Evolutionary conservation across 2,888 invertebrate genomes (phyloP).

Genomic region (Apamea anceps): DNA sequence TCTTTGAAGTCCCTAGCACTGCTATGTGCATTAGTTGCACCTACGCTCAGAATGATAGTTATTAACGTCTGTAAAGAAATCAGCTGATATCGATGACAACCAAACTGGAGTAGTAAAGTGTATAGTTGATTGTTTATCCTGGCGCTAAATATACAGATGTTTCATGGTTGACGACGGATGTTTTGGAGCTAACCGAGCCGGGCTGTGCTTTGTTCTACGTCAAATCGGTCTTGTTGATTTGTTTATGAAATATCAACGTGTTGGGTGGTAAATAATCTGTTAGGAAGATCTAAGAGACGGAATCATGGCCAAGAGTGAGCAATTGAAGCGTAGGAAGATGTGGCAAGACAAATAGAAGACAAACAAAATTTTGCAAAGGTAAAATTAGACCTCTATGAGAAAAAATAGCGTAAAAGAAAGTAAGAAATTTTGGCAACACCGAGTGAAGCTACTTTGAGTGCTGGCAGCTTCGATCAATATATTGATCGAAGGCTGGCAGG

Average conservation of each 20-base stretch:
- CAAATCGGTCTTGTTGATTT: not conserved
- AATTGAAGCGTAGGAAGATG: not conserved
- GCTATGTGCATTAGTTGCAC: not conserved
- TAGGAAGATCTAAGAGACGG: not conserved
- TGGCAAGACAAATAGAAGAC: not conserved
- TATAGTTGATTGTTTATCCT: conserved; percentile 25
- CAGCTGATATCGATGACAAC: not conserved
- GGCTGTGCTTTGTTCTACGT: conserved; percentile 1
- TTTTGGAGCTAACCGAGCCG: conserved; percentile 13
- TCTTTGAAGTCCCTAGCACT: too few species aligned
- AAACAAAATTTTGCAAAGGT: not conserved
- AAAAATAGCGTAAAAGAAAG: not conserved
- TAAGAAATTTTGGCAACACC: too few species aligned
- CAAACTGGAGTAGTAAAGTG: conserved; percentile 2
- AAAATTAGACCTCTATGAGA: too few species aligned
- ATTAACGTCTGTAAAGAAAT: not conserved
- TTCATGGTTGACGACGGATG: conserved; percentile 33
- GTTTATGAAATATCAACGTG: conserved; percentile 6
- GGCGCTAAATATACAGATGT: conserved; percentile 4
- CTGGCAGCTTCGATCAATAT: too few species aligned
- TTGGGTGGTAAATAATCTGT: not conserved
- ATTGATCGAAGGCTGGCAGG: too few species aligned
- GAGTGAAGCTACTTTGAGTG: too few species aligned
- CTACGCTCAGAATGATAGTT: not conserved
- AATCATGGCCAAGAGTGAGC: not conserved